A percentile compares a stretch with the other conserved stretches of the same genome.
phyloP scores from a whole-genome alignment of 2,113 vertebrate species.

The Menura novaehollandiae region DNA sequence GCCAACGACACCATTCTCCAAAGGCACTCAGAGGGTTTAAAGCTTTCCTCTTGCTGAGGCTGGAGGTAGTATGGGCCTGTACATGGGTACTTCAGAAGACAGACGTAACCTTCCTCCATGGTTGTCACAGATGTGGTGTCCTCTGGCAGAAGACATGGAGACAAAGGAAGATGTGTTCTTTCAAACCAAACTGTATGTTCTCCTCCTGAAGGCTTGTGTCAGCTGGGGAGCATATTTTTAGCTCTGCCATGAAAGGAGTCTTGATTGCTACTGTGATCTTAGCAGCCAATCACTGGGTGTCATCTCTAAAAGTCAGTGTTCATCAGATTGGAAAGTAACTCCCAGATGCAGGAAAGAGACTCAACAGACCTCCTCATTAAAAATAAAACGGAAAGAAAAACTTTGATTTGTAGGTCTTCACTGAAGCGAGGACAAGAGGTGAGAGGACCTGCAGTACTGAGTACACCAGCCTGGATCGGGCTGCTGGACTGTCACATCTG shows the following conservation, averaged over 20 bases:
- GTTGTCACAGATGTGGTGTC: neutral
- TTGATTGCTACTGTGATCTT: slow-evolving; percentile 62
- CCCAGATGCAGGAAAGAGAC: neutral
- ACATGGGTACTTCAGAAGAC: neutral
- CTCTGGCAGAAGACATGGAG: neutral
- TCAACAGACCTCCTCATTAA: neutral
- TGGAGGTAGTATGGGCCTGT: neutral
- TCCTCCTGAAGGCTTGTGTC: slow-evolving; percentile 20
- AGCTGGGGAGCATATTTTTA: slow-evolving; percentile 59
- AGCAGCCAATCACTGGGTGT: slow-evolving; percentile 31
- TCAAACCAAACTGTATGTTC: neutral
- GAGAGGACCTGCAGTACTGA: neutral
- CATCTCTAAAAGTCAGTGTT: slow-evolving; percentile 25
- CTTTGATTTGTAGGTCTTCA: neutral
- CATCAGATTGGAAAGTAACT: slow-evolving; percentile 39
- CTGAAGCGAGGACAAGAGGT: neutral
- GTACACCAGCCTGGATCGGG: neutral
- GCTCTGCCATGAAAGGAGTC: slow-evolving; percentile 52
- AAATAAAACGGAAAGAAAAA: neutral
- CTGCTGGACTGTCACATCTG: neutral
- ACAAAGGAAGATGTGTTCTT: slow-evolving; percentile 3
- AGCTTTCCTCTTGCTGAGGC: neutral
- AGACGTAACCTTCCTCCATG: neutral
- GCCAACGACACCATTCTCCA: neutral
- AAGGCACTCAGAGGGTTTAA: neutral